A percentile compares a stretch with the other conserved stretches of the same genome.
Evolutionary conservation across 2,888 invertebrate genomes (phyloP).

Genomic region (Andrena bucephala): DNA sequence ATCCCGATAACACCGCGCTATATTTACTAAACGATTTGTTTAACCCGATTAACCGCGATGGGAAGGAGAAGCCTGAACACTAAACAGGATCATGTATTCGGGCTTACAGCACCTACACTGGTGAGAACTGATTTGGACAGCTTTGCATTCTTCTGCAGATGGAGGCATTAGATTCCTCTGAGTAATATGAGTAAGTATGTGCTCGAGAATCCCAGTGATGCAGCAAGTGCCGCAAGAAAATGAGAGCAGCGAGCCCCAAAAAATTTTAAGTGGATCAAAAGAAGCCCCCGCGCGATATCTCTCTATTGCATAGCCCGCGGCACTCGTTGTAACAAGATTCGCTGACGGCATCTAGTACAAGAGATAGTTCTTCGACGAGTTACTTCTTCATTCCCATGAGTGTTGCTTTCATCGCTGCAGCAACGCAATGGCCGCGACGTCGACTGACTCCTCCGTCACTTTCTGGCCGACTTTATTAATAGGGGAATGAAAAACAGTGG

Average conservation of each 20-base stretch:
- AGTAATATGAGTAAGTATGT: constrained; percentile 1
- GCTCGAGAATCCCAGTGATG: constrained; percentile 1
- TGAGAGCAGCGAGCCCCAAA: constrained; percentile 43
- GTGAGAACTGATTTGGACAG: background rate
- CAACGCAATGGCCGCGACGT: constrained; percentile 16
- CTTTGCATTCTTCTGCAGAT: background rate
- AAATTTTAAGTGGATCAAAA: constrained; percentile 59
- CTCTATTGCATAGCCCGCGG: constrained; percentile 51
- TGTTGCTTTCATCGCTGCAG: constrained; percentile 62
- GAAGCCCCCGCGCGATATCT: constrained; percentile 44
- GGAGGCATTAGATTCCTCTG: background rate
- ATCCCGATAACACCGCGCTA: constrained; percentile 28
- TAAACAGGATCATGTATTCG: background rate
- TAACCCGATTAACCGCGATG: background rate
- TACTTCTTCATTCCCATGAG: constrained; percentile 61
- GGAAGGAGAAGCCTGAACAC: background rate
- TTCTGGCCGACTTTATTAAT: constrained; percentile 40
- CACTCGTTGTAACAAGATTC: constrained; percentile 60
- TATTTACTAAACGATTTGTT: constrained; percentile 17
- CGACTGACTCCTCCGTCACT: constrained; percentile 22
- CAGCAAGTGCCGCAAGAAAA: constrained; percentile 51
- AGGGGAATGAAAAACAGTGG: constrained; percentile 26
- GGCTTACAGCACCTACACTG: background rate
- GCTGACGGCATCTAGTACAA: constrained; percentile 60
- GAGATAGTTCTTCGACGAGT: constrained; percentile 61